Base-by-base conservation (phyloP, 2,888 invertebrate genomes). In the Acanthoscelides obtectus region DNA sequence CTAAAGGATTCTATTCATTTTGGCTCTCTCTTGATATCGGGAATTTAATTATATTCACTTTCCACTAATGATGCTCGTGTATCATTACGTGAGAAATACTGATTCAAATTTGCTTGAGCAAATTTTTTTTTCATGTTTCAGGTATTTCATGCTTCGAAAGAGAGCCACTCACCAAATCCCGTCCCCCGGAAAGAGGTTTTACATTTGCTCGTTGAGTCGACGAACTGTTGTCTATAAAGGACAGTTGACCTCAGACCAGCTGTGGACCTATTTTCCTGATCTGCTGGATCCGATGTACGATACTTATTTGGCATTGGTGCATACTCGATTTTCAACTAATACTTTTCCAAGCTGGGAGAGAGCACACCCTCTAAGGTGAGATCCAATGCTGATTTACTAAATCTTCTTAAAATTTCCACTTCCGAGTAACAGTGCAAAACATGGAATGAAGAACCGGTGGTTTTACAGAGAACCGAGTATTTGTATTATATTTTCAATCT, bases 321-420 rank as follows among this genome's bases (percentile, higher is more conserved):
- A 99, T 86, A 98, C 98, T 65, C 90, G 99, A 77, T 99, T 99
- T 88, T 99, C 99, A 19, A 99, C 99, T 76, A 99, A 99, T 87
- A 99, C 99, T 22, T 99, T 99, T 85, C 99, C 99, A 68, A 97
- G 96, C 83, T 99, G 99, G 99, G 98, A 99, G 86, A 89, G 99
- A 80, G 99, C 99, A 20, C 99, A 99, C 88, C 99, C 99, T 19
- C 89, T 98, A 81, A 93, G 98, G 94, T 95, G 84, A 83, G 82
- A 45, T 6, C 1, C 76, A 27, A 63, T 63, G 63, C 19, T 45
- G 20, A 2, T 63, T 12, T 64, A 65, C 17, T 21, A 8, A 5
- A n/a, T 19, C 45, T 70, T 25, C 21, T n/a, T 45, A 21, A 20
- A n/a, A n/a, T n/a, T n/a, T n/a, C n/a, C n/a, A n/a, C n/a, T n/a